Base-by-base conservation (phyloP, 2,113 vertebrate genomes). In the Platysternon megacephalum region DNA sequence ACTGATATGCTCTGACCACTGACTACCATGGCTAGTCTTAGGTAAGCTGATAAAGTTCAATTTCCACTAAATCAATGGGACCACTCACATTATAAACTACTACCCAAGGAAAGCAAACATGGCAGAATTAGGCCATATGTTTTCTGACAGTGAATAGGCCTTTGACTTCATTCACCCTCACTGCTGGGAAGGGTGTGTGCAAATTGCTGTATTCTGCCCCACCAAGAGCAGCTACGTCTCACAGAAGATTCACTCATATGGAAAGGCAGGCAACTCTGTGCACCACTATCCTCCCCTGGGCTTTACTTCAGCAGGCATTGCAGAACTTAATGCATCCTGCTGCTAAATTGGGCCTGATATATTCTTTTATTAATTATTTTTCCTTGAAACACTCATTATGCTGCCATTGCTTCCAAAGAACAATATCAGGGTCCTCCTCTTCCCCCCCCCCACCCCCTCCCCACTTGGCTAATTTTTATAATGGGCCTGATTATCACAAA, bases 401-500 rank as follows among this genome's bases (percentile, higher is more conserved):
- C 19, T 95, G 89, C 83, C 17, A 61, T 56, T 84, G 22, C 55
- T 93, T 96, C 93, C 81, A 85, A 52, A 84, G 4, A 91, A 52
- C 52, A 91, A 92, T 87, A 82, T 3, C 82, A 48, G 84, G 39
- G 44, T 74, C 87, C 88, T 91, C 91, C 48, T 90, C 53, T 11
- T 24, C 24, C 10, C 11, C 24, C 10, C 22, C 5, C 53, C 9
- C n/a, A n/a, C n/a, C 17, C 22, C 22, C 8, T 1, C 52, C 52
- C 24, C 24, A 22, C 17, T 87, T 91, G 85, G 82, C 80, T 86
- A 86, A 94, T 96, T 95, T 82, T 1, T 86, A 93, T 95, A 93
- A 94, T 95, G 89, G 91, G 19, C 42, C 90, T 79, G 78, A 91
- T 95, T 95, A 87, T 72, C 81, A 89, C 72, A 48, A 91, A 93